A percentile compares a stretch with the other conserved stretches of the same genome.
Evolutionary conservation across 2,888 invertebrate species (phyloP).

Genomic region (Phortica okadai): DNA sequence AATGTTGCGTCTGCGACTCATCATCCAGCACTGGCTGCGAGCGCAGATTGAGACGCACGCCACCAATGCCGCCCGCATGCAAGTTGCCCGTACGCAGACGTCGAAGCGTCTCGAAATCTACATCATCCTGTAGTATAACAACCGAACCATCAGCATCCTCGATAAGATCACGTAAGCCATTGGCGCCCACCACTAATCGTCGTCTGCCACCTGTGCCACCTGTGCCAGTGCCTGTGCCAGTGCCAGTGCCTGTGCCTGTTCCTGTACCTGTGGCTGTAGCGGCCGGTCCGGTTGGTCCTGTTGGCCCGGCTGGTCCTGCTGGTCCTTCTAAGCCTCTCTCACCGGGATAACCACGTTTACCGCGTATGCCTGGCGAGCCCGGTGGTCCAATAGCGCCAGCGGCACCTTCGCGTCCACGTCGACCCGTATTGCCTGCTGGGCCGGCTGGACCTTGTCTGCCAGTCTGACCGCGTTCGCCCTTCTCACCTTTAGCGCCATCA

Average conservation of each 20-base stretch:
- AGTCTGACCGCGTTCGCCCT: conserved; percentile 41
- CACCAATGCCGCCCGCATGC: background rate
- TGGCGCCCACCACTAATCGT: background rate
- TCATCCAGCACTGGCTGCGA: background rate
- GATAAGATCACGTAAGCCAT: background rate
- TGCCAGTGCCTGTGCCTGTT: background rate
- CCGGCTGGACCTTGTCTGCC: conserved; percentile 43
- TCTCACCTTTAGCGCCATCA: conserved; percentile 47
- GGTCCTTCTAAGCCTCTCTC: conserved; percentile 48
- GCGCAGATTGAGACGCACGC: background rate
- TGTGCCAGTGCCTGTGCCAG: background rate
- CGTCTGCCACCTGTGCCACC: background rate
- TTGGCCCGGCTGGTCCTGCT: conserved; percentile 42
- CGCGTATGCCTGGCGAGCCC: conserved; percentile 42
- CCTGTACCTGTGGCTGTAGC: conserved; percentile 28
- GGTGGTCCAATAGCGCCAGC: conserved; percentile 48
- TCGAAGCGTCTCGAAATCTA: background rate
- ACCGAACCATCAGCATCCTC: background rate
- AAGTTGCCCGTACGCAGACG: background rate
- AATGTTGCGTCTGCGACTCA: background rate
- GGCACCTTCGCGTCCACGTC: conserved; percentile 43
- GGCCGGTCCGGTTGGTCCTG: conserved; percentile 39
- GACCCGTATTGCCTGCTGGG: conserved; percentile 41
- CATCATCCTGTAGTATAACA: background rate
- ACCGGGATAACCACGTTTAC: conserved; percentile 49